Evolutionary conservation across 2,797 vertebrate species (phyloP).

Genomic region (Neosilurus mollespiculum): DNA sequence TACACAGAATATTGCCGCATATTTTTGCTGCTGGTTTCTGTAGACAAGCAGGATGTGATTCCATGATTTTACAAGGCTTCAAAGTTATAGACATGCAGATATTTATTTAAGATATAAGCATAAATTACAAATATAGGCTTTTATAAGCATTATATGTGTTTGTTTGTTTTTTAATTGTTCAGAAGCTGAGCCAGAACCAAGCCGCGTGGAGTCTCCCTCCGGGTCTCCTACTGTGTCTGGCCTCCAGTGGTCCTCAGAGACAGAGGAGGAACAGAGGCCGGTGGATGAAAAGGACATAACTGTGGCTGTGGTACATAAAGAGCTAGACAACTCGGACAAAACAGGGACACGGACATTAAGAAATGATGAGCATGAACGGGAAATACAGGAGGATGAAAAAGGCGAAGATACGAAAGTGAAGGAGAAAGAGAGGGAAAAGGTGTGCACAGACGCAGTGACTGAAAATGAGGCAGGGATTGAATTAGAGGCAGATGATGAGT

Average conservation of each 20-base stretch:
- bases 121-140: constrained; percentile 10
- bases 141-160: constrained; percentile 9
- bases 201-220: constrained; percentile 54
- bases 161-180: constrained; percentile 43
- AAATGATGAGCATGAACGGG: constrained; percentile 38
- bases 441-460: constrained; percentile 61
- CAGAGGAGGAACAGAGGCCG: constrained; percentile 51
- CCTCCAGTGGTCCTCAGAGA: constrained; percentile 43
- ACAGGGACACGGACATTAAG: constrained; percentile 30
- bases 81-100: constrained; percentile 21
- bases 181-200: constrained; percentile 53
- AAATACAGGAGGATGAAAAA: constrained; percentile 51
- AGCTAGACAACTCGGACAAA: constrained; percentile 50
- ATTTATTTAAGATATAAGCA: constrained; percentile 26
- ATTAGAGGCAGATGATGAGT: constrained; percentile 69
- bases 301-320: constrained; percentile 31
- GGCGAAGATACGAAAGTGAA: constrained; percentile 23
- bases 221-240: constrained; percentile 31
- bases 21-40: constrained; percentile 19
- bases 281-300: constrained; percentile 46
- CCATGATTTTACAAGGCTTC: constrained; percentile 22
- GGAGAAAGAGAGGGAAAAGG: constrained; percentile 58
- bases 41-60: constrained; percentile 16
- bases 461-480: constrained; percentile 61
- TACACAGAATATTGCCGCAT: background rate